These are phyloP conservation scores for Saccopteryx leptura DNA, from an alignment of 2,113 vertebrate species.

Conservation along the genomic window DNA sequence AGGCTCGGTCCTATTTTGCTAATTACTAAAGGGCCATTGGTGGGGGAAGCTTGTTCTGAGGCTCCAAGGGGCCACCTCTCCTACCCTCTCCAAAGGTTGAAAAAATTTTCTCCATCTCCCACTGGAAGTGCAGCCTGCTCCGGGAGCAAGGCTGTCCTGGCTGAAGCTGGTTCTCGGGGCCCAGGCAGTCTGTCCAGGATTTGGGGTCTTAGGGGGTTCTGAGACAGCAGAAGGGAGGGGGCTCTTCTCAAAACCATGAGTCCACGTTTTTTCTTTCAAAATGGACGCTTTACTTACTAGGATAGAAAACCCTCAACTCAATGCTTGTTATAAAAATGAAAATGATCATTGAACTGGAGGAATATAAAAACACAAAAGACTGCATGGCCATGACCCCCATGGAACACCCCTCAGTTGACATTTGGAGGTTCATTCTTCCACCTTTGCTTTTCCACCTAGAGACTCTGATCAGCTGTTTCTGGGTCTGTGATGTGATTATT, in stretches of 20 bases:
- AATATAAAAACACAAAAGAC: neutral
- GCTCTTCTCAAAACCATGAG: accelerated
- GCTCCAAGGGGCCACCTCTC: neutral
- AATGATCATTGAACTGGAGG: neutral
- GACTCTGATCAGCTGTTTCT: accelerated
- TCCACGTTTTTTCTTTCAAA: neutral
- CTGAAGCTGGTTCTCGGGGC: accelerated
- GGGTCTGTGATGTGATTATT: neutral
- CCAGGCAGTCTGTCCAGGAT: neutral
- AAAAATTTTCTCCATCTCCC: neutral
- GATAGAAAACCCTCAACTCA: neutral
- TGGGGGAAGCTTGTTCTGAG: neutral
- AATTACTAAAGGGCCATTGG: conserved; percentile 85
- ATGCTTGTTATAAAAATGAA: neutral
- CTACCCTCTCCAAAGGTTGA: neutral
- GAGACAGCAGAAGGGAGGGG: neutral
- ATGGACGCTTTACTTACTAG: neutral
- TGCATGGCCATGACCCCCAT: accelerated
- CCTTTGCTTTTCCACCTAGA: neutral
- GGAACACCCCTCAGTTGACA: accelerated
- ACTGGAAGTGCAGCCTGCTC: accelerated
- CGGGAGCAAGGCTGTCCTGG: accelerated
- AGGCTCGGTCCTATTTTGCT: conserved; percentile 88
- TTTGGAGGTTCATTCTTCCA: neutral
- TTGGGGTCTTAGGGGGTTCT: neutral